phyloP scores from a whole-genome alignment of 35 echinoderm and acorn worm genomes.

The Heliocidaris erythrogramma region DNA sequence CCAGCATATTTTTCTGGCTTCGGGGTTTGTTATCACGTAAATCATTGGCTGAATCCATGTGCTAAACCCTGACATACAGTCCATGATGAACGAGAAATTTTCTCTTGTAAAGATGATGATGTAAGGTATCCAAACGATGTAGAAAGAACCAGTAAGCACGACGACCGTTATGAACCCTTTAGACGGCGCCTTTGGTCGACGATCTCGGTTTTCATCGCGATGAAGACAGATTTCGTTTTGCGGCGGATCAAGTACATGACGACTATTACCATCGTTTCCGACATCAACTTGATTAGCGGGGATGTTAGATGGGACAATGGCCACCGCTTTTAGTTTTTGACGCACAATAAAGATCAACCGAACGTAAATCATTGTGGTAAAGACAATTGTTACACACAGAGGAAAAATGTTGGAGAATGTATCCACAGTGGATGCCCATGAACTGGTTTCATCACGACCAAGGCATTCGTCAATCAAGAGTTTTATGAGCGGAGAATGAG shows the following conservation, averaged over 20 bases:
- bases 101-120: neutral
- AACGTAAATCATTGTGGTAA: neutral
- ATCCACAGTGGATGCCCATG: neutral
- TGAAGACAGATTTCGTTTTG: neutral
- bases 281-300: neutral
- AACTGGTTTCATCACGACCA: neutral
- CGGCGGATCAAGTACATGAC: too few relatives aligned
- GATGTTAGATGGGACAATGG: neutral
- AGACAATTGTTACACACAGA: neutral
- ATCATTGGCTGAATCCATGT: neutral
- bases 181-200: neutral
- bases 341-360: neutral
- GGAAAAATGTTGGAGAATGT: too few relatives aligned
- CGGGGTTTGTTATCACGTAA: neutral
- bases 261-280: neutral
- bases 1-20: neutral
- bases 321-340: neutral
- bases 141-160: neutral
- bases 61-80: neutral
- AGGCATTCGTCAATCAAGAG: neutral
- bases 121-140: neutral
- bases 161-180: neutral
- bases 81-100: too few relatives aligned
- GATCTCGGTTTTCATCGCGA: neutral
- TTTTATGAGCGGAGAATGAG: neutral